phyloP scores from a whole-genome alignment of 2,888 invertebrate species.

The Germaria angustata region DNA sequence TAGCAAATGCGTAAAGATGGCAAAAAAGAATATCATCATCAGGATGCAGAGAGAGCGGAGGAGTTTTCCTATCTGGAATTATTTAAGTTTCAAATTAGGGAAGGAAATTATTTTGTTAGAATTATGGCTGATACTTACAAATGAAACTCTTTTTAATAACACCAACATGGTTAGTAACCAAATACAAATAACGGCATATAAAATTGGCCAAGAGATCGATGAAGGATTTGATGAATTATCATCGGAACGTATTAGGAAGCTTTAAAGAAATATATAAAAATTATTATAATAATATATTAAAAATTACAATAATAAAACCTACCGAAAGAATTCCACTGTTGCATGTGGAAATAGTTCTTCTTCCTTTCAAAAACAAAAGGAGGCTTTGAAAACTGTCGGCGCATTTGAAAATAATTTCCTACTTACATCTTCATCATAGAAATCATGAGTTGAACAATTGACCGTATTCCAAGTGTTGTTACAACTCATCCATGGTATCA shows the following conservation, averaged over 20 bases:
- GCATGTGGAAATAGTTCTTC: conserved; percentile 72
- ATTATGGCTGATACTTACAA: conserved; percentile 71
- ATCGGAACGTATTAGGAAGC: conserved; percentile 73
- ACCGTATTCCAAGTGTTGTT: conserved; percentile 89
- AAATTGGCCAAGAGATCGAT: conserved; percentile 73
- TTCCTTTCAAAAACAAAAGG: conserved; percentile 63
- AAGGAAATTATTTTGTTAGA: too few relatives aligned
- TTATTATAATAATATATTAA: background rate
- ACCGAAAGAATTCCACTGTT: conserved; percentile 77
- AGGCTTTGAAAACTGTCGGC: background rate
- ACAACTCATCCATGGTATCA: conserved; percentile 90
- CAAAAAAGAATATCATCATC: conserved; percentile 73
- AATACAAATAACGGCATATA: conserved; percentile 71
- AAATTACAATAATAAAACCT: conserved; percentile 44
- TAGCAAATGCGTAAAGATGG: conserved; percentile 73
- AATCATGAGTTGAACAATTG: conserved; percentile 74
- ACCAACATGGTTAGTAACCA: conserved; percentile 73
- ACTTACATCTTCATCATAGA: conserved; percentile 72
- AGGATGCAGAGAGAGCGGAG: conserved; percentile 74
- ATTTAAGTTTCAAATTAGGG: too few relatives aligned
- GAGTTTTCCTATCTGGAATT: conserved; percentile 75
- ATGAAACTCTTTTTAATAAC: conserved; percentile 72
- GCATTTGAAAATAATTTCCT: background rate
- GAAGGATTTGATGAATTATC: conserved; percentile 66
- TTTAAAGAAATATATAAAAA: conserved; percentile 49